Evolutionary conservation across 35 echinoderm and acorn worm genomes (phyloP).

Genomic region (Eucidaris tribuloides): DNA sequence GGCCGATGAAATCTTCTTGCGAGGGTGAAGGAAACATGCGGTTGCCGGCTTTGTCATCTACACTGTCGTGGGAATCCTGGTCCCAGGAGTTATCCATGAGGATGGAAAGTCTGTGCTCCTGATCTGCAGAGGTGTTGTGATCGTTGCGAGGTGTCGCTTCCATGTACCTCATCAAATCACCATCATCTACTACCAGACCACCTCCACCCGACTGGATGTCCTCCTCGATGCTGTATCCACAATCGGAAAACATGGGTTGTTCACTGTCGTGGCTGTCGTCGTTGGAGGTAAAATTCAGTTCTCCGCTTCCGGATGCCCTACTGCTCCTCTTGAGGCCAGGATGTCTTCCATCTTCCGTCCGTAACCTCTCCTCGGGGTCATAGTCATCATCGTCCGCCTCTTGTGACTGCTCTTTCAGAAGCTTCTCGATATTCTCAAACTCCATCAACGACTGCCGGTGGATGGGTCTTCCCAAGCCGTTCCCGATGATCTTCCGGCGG

Average conservation of each 20-base stretch:
- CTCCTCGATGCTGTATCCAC: neutral
- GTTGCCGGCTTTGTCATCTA: neutral
- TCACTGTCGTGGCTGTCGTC: neutral
- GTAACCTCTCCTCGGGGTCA: neutral
- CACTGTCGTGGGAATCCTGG: neutral
- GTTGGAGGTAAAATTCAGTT: neutral
- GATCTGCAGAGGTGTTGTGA: neutral
- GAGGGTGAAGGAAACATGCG: neutral
- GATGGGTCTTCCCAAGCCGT: neutral
- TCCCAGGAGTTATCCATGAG: constrained; percentile 1
- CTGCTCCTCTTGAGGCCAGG: neutral
- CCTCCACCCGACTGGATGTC: neutral
- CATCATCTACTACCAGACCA: neutral
- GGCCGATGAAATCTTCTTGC: neutral
- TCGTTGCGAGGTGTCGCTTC: neutral
- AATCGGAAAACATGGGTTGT: neutral
- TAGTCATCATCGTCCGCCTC: neutral
- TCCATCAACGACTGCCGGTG: constrained; percentile 11
- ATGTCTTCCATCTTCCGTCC: neutral
- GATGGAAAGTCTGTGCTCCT: neutral
- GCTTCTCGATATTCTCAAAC: neutral
- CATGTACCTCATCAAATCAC: constrained; percentile 10
- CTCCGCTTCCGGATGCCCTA: neutral
- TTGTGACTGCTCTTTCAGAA: constrained; percentile 6
- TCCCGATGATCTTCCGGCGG: constrained; percentile 5